These are phyloP conservation scores for Phortica okadai DNA, from an alignment of 2,888 invertebrate genomes.

Conservation along the genomic window DNA sequence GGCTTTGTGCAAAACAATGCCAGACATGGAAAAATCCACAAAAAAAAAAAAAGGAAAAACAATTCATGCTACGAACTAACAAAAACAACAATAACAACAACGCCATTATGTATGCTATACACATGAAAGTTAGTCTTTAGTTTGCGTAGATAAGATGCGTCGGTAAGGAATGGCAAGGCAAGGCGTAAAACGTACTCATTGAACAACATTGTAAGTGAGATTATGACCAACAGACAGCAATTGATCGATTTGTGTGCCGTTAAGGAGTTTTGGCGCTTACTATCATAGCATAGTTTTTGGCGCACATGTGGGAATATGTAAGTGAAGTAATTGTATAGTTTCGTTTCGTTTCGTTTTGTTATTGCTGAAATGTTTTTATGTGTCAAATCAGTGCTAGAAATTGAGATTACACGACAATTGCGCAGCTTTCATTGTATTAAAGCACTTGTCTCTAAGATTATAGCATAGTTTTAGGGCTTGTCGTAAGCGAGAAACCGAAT, in stretches of 20 bases:
- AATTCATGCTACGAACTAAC: neutral
- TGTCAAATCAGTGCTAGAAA: neutral
- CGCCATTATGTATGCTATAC: neutral
- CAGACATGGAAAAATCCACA: conserved; percentile 11
- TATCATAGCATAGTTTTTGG: neutral
- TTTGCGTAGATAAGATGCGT: neutral
- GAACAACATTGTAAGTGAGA: neutral
- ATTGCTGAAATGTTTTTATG: neutral
- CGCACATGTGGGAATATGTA: too few species aligned
- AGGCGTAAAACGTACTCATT: neutral
- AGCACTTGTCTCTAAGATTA: neutral
- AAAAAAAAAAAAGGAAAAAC: neutral
- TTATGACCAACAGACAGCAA: conserved; percentile 6
- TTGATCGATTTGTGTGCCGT: conserved; percentile 5
- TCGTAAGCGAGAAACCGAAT: neutral
- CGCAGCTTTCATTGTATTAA: neutral
- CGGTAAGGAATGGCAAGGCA: neutral
- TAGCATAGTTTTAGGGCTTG: neutral
- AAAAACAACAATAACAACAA: conserved; percentile 18
- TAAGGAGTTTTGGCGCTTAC: neutral
- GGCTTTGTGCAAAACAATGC: conserved; percentile 24
- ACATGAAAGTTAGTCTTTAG: neutral
- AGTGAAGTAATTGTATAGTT: neutral
- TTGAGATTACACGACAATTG: neutral
- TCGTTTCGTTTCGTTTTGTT: neutral